Base-by-base conservation (phyloP, 2,797 vertebrate genomes). In the Cheirogaleus major region DNA sequence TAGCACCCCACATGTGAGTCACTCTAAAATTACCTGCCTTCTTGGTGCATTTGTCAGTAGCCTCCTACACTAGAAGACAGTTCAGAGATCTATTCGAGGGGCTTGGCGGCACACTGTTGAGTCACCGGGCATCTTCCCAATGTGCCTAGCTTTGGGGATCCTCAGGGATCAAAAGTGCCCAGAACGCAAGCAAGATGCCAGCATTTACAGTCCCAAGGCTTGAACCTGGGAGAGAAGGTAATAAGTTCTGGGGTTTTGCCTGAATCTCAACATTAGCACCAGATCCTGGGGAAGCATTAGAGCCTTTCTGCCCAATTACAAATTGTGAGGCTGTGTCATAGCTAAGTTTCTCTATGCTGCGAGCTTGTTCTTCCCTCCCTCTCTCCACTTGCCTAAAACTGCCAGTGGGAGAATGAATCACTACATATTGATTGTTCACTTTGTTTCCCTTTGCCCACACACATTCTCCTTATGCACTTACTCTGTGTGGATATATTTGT, bases 61-160 rank as follows among this genome's bases (percentile, higher is more conserved):
- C 30, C 63, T 30, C 67, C 83, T 59, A 12, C 14, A 15, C 41
- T 35, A 35, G 12, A 25, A 45, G n/a, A 27, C 38, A 17, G 13
- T 41, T 43, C 18, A 41, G n/a, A 35, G 43, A 23, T 75, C 38
- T 69, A 8, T 13, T 30, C n/a, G 9, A 20, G 32, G 70, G n/a
- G 25, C 45, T 27, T 13, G 2, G 0, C 15, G 20, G 48, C 80
- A 22, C 41, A 0, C 7, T 22, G 0, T 4, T 32, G 55, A 65
- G 22, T 55, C 89, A 30, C 45, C 9, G 43, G 27, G 23, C 67
- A 11, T 72, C 85, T 75, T 73, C 25, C 61, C 38, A 14, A 12
- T 25, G 27, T 27, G 27, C 20, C 25, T 73, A 35, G 35, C 7
- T 38, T 38, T 38, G 4, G 15, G 18, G 72, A 80, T 79, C 41